Base-by-base conservation (phyloP, 2,888 invertebrate species). In the Lasioglossum pauxillum region DNA sequence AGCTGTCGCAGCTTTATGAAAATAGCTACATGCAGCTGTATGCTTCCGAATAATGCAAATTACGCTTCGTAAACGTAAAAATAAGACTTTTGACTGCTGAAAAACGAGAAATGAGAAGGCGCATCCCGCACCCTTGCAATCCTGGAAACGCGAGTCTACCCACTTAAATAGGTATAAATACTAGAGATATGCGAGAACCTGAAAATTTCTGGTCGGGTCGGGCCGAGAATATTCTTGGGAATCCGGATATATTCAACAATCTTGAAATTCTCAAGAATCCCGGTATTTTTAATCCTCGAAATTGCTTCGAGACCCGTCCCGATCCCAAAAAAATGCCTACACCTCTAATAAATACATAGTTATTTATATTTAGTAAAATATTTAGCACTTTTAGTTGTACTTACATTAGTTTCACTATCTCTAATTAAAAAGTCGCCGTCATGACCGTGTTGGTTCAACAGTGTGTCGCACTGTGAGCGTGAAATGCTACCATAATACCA, bases 401-500 rank as follows among this genome's bases (percentile, higher is more conserved):
- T 97, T 95, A 99, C 99, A 96, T 99, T 99, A 93, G 99, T 99
- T 97, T 99, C 99, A 95, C 99, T 99, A 96, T 99, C 99, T 92
- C 99, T 96, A 94, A 99, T 99, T 94, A 99, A 97, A 96, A 99
- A 99, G 96, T 99, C 99, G 19, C 99, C 99, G 96, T 99, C 99
- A 94, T 98, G 98, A 31, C 99, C 99, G 95, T 98, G 98, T 95
- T 98, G 98, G 96, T 98, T 98, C 95, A 99, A 97, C 95, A 99
- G 96, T 93, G 97, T 97, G 96, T 99, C 99, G 96, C 99, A 99
- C 96, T 99, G 99, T 93, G 98, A 98, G 93, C 99, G 97, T 74
- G 99, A 98, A 94, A 99, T 98, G 95, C 97, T 97, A 85, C 99
- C 99, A 96, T 98, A 99, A 96, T 99, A 99, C 99, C 99, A 99